Evolutionary conservation across 2,797 vertebrate species (phyloP).

Genomic region (Ambastaia sidthimunki): DNA sequence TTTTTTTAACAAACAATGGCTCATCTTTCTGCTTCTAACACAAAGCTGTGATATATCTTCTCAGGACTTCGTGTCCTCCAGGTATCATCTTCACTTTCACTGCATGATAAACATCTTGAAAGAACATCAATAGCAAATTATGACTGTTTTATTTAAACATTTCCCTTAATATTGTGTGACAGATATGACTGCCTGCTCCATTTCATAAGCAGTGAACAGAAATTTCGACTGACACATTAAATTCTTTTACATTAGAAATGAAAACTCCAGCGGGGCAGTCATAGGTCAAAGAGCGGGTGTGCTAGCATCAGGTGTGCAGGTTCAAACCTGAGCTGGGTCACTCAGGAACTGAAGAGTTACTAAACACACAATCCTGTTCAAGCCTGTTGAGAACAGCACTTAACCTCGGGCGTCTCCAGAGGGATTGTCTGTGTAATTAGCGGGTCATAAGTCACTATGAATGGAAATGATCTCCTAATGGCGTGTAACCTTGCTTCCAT

Average conservation of each 20-base stretch:
- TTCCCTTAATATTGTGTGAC: neutral
- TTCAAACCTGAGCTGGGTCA: neutral
- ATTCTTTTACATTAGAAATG: neutral
- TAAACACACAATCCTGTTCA: conserved; percentile 18
- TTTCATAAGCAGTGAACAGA: neutral
- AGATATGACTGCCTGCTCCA: neutral
- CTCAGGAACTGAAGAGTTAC: neutral
- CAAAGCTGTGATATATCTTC: neutral
- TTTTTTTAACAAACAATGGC: neutral
- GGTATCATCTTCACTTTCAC: conserved; percentile 11
- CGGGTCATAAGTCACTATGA: conserved; percentile 8
- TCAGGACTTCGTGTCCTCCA: neutral
- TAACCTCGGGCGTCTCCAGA: conserved; percentile 11
- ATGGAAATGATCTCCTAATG: neutral
- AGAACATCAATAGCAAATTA: neutral
- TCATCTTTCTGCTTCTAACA: neutral
- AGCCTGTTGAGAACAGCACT: conserved; percentile 29
- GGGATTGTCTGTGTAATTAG: conserved; percentile 27
- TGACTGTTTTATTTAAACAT: neutral
- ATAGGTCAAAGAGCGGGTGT: neutral
- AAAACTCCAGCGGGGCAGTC: neutral
- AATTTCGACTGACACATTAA: neutral
- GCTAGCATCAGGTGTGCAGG: neutral
- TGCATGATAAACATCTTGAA: neutral
- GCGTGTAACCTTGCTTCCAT: no score